phyloP scores from a whole-genome alignment of 2,888 invertebrate genomes.

The Tuberolachnus salignus region DNA sequence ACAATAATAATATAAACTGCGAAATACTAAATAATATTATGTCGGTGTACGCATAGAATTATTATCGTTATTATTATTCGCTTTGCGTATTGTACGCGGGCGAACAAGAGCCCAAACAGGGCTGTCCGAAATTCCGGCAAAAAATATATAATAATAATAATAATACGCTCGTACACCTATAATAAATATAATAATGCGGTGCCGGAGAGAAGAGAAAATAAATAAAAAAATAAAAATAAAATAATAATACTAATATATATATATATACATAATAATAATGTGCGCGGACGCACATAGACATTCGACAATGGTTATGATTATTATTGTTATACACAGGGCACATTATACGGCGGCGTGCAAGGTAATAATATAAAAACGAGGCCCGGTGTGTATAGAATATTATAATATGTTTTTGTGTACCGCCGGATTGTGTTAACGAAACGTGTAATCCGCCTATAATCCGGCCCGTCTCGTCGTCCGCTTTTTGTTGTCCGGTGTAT shows the following conservation, averaged over 20 bases:
- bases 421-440: slow-evolving; percentile 54
- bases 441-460: slow-evolving; percentile 54
- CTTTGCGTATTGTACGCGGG: slow-evolving; percentile 32
- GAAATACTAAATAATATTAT: background rate
- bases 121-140: slow-evolving; percentile 51
- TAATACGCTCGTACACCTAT: too few relatives aligned
- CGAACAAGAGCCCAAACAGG: slow-evolving; percentile 39
- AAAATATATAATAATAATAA: slow-evolving; percentile 12
- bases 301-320: slow-evolving; percentile 51
- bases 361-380: slow-evolving; percentile 54
- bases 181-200: too few relatives aligned
- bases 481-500: slow-evolving; percentile 47
- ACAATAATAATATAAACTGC: background rate
- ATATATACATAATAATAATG: slow-evolving; percentile 51
- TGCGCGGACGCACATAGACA: slow-evolving; percentile 36
- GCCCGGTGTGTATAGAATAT: slow-evolving; percentile 45
- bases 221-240: too few relatives aligned
- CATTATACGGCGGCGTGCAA: slow-evolving; percentile 40
- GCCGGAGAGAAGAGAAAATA: slow-evolving; percentile 1
- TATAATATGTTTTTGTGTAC: slow-evolving; percentile 54
- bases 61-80: slow-evolving; percentile 46
- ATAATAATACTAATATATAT: too few relatives aligned
- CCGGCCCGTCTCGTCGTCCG: too few relatives aligned
- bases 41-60: slow-evolving; percentile 25
- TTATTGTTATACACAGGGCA: slow-evolving; percentile 27